Evolutionary conservation across 1,140 invertebrate species (phyloP), one percentile per base, ranked within the genome.

Genomic region (Cardiocondyla obscurior): DNA sequence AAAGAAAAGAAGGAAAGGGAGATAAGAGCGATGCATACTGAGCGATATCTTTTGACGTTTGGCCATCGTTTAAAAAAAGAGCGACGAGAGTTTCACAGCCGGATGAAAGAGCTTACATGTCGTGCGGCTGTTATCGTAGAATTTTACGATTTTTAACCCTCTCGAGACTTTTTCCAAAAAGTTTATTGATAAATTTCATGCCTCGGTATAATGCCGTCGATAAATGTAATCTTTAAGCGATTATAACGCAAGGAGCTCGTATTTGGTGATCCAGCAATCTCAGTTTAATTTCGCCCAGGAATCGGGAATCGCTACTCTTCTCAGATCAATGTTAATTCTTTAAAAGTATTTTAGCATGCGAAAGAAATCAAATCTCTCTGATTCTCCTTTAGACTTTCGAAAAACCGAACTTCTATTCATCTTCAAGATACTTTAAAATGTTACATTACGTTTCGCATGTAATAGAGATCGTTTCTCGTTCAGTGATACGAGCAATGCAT

Each of bases 401-500:
- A n/a, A n/a, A n/a, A n/a, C n/a, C n/a, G n/a, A n/a, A n/a, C n/a
- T n/a, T n/a, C n/a, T n/a, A n/a, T n/a, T n/a, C 16, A 16, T 33
- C 39, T 10, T 60, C 30, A 36, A 60, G n/a, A n/a, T 5, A 60
- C 14, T 60, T 36, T 36, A 60, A 39, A 36, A 60, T 60, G 12
- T 19, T 60, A 60, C 53, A 55, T 55, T 25, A 25, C 2, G 33
- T 25, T 4, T 19, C n/a, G 30, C 16, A 22, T 3, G 16, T 58
- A 19, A 62, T 10, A 39, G 22, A 16, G 46, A 79, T 55, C 46
- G 33, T 49, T 53, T 67, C 16, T 49, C 33, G 44, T 77, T 62
- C 22, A 64, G 12, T 57, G 53, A 28, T n/a, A 67, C 33, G 16
- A 19, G n/a, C 30, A 39, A 77, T 79, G 7, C 74, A 79, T 79